A percentile compares a stretch with the other conserved stretches of the same genome.
Conservation (phyloP, 2,888 invertebrate genomes). For the Saturnia japonica region DNA sequence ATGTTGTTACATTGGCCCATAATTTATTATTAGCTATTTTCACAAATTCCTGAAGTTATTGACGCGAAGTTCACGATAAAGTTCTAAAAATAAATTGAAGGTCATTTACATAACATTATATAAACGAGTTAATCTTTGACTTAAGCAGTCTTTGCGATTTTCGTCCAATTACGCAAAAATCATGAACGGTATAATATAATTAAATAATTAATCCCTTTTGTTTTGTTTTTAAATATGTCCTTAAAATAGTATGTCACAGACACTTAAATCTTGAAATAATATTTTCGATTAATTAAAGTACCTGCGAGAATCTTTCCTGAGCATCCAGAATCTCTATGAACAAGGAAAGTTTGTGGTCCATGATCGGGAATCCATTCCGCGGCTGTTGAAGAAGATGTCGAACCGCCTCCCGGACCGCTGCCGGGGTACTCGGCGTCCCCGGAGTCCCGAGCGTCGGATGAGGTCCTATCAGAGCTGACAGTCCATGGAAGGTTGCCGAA, state of each 20-base stretch:
- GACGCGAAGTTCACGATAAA: background rate
- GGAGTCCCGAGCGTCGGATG: conserved; percentile 62
- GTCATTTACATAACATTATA: background rate
- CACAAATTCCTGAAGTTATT: background rate
- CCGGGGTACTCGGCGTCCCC: conserved; percentile 80
- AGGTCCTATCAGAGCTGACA: conserved; percentile 63
- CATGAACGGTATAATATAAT: background rate
- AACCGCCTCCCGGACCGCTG: conserved; percentile 86
- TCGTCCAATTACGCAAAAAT: background rate
- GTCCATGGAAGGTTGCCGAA: conserved; percentile 84
- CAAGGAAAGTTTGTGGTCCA: conserved; percentile 89
- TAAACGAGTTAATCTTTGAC: background rate
- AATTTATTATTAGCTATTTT: background rate
- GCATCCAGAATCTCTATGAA: conserved; percentile 92
- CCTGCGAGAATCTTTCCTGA: conserved; percentile 91
- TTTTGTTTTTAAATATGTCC: background rate
- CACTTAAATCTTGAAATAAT: no score
- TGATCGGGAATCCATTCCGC: conserved; percentile 88
- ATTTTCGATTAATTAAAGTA: conserved; percentile 49
- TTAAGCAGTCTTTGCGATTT: background rate
- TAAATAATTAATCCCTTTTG: no score
- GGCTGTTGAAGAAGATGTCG: conserved; percentile 86
- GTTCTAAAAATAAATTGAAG: background rate
- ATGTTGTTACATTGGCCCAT: background rate
- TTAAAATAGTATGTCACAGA: background rate